These are phyloP conservation scores for Percopsis transmontana DNA, from an alignment of 2,113 vertebrate species.

Conservation along the genomic window DNA sequence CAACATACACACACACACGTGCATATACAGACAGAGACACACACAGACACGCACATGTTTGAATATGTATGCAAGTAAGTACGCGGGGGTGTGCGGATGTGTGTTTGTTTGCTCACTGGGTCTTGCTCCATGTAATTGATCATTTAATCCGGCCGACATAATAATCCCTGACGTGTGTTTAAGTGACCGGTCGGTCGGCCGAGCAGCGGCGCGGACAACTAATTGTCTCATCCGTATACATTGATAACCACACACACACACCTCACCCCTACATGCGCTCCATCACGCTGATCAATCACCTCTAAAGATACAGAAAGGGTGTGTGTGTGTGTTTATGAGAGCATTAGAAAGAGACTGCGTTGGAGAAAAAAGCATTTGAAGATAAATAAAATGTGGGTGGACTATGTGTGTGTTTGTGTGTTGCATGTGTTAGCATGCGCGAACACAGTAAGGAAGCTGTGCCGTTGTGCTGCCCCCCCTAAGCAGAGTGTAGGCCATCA, in stretches of 20 bases:
- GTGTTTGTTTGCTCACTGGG: no score
- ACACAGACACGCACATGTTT: conserved; percentile 18
- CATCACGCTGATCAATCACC: conserved; percentile 52
- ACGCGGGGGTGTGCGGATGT: no score
- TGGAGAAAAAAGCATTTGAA: background rate
- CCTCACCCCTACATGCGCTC: conserved; percentile 50
- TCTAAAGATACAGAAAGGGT: no score
- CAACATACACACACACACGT: conserved; percentile 9
- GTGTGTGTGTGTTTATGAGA: conserved; percentile 30
- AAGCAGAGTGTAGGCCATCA: conserved; percentile 65
- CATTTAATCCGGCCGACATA: conserved; percentile 76
- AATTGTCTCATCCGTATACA: conserved; percentile 73
- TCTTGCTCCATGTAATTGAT: conserved; percentile 57
- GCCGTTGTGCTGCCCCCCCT: conserved; percentile 20
- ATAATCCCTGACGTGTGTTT: conserved; percentile 76
- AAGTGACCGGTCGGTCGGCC: conserved; percentile 65
- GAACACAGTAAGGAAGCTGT: conserved; percentile 3
- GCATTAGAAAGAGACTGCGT: background rate
- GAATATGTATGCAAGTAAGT: no score
- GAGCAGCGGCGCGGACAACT: conserved; percentile 65
- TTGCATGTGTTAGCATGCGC: background rate
- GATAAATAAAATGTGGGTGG: background rate
- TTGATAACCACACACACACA: conserved; percentile 56
- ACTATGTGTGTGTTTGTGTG: conserved; percentile 1
- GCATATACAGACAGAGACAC: no score